These are phyloP conservation scores for Dunckerocampus dactyliophorus DNA, from an alignment of 2,113 vertebrate species.

Conservation along the genomic window DNA sequence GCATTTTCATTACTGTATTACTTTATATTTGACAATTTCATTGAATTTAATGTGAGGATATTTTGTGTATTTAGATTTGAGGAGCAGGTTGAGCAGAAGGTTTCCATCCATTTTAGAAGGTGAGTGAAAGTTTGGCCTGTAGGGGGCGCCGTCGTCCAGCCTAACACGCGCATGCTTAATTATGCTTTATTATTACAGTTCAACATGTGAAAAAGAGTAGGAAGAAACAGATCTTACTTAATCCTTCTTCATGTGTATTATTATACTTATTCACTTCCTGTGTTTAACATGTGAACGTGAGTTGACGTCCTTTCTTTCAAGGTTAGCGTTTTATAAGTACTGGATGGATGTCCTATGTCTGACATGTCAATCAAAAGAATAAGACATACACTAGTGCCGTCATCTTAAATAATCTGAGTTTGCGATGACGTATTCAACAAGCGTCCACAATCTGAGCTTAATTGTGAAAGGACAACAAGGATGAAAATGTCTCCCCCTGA, in stretches of 20 bases:
- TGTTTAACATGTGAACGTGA: neutral
- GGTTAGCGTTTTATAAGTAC: neutral
- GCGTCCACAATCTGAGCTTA: neutral
- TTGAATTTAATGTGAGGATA: neutral
- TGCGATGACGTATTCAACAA: no score
- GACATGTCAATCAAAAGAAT: no score
- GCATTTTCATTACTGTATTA: neutral
- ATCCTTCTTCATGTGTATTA: no score
- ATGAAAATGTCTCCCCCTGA: slow-evolving; percentile 31
- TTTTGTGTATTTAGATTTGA: neutral
- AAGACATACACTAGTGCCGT: no score
- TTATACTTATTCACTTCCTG: neutral
- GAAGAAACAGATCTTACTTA: no score
- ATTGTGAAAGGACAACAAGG: neutral
- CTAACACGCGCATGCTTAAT: neutral
- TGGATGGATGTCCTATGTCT: no score
- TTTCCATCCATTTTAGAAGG: slow-evolving; percentile 80
- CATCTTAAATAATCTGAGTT: no score
- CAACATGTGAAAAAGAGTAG: no score
- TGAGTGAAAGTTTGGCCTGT: slow-evolving; percentile 29
- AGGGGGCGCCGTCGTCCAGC: neutral
- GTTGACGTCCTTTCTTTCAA: no score
- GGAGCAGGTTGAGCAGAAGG: slow-evolving; percentile 68
- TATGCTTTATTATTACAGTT: no score
- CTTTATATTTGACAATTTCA: neutral